Evolutionary conservation across 2,888 invertebrate species (phyloP).

Genomic region (Oxyteleia sp.): DNA sequence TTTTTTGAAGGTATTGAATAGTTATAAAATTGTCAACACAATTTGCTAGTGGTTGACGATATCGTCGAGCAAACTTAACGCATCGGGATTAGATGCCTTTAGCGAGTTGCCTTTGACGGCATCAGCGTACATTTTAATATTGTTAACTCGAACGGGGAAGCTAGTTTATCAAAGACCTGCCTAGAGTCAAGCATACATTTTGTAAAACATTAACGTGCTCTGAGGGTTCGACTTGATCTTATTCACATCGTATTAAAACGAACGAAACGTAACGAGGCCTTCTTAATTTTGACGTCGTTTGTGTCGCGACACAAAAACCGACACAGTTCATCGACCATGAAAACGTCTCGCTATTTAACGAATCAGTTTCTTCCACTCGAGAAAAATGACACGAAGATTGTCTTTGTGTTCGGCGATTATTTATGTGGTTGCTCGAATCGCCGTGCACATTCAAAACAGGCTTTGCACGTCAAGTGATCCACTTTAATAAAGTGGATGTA

Average conservation of each 20-base stretch:
- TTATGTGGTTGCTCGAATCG: conserved; percentile 20
- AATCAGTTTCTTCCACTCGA: conserved; percentile 17
- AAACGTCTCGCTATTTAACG: conserved; percentile 12
- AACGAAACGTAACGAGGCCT: not conserved
- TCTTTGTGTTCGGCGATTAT: conserved; percentile 13
- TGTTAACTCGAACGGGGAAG: conserved; percentile 22
- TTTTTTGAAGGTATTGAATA: too few relatives aligned
- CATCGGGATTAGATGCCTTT: conserved; percentile 17
- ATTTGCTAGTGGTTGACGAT: conserved; percentile 8
- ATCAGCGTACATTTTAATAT: conserved; percentile 21
- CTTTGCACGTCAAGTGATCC: too few relatives aligned
- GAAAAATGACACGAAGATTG: conserved; percentile 23
- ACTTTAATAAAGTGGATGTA: too few relatives aligned
- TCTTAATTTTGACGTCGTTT: conserved; percentile 20
- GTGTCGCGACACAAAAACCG: conserved; percentile 22
- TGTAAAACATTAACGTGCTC: conserved; percentile 7
- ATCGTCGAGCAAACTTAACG: conserved; percentile 7
- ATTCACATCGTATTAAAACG: conserved; percentile 22
- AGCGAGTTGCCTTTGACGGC: conserved; percentile 29
- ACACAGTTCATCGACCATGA: conserved; percentile 45
- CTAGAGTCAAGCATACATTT: not conserved
- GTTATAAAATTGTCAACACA: too few relatives aligned
- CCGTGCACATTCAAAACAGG: not conserved
- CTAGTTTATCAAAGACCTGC: conserved; percentile 11
- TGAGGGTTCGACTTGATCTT: conserved; percentile 16